phyloP scores from a whole-genome alignment of 2,797 vertebrate genomes.

The Florisuga fusca region DNA sequence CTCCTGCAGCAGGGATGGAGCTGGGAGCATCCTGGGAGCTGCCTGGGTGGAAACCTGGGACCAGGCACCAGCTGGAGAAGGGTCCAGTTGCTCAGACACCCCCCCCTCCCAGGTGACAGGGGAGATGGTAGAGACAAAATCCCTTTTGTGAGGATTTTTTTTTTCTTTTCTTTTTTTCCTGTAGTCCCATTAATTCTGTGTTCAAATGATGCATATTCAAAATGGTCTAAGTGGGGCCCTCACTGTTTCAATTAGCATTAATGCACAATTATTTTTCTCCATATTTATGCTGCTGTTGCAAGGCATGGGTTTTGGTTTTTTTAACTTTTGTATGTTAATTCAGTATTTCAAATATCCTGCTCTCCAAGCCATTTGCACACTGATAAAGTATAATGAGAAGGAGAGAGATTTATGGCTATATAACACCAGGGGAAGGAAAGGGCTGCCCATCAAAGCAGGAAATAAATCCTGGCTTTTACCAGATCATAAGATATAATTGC shows the following conservation, averaged over 20 bases:
- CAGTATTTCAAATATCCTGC: background rate
- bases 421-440: background rate
- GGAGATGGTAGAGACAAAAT: no score
- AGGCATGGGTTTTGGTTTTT: background rate
- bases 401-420: background rate
- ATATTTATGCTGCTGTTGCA: slow-evolving; percentile 32
- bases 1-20: background rate
- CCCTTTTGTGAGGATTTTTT: background rate
- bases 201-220: slow-evolving; percentile 56
- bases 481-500: background rate
- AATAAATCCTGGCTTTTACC: slow-evolving; percentile 7
- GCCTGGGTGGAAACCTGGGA: no score
- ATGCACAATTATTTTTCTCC: slow-evolving; percentile 31
- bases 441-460: background rate
- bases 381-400: background rate
- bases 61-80: no score
- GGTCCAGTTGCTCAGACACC: no score
- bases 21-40: background rate
- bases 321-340: slow-evolving; percentile 43
- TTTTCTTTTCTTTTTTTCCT: background rate
- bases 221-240: slow-evolving; percentile 1
- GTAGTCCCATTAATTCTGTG: slow-evolving; percentile 34
- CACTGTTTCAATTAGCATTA: slow-evolving; percentile 66
- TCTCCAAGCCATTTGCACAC: background rate
- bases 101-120: no score